Base-by-base conservation (phyloP, 2,888 invertebrate species). In the Megaustenia siamemsis region DNA sequence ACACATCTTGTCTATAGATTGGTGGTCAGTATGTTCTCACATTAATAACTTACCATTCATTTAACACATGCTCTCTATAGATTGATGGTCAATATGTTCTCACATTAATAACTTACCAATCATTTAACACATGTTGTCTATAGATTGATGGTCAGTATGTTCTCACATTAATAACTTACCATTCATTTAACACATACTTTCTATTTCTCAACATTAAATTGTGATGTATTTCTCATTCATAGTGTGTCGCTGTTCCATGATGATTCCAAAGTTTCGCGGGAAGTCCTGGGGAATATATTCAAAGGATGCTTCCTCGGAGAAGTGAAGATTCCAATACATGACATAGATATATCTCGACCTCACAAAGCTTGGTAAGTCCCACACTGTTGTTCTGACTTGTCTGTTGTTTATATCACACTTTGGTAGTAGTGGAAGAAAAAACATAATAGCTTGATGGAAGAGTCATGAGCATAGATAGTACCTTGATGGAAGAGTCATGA, bases 191-290 rank as follows among this genome's bases (percentile, higher is more conserved):
- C 6, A 53, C n/a, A 8, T 32, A 18, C 12, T 32, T 6, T 60
- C 60, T 28, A 28, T 1, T 28, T 12, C 28, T 60, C 60, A 60
- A 15, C 28, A 8, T 28, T 60, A n/a, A 60, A 60, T 60, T 28
- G n/a, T 60, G 5, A 28, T 28, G 10, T 12, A 32, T 32, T 35
- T 43, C 10, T 71, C 45, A 10, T 3, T 43, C 21, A 4, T 90
- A 96, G 96, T 89, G 96, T 98, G 88, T 96, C 97, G 24, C 95
- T 98, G 87, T 97, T 97, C 97, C 98, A 98, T 94, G 97, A 97
- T 90, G 96, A 96, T 28, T 90, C 91, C 15, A 96, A 96, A 35
- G 95, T 96, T 89, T 96, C 97, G 86, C 96, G 96, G 86, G 96
- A 97, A 90, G 96, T 97, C 86, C 88, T 92, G 1, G 92, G 92